phyloP scores from a whole-genome alignment of 2,113 vertebrate genomes.

The Regulus satrapa region DNA sequence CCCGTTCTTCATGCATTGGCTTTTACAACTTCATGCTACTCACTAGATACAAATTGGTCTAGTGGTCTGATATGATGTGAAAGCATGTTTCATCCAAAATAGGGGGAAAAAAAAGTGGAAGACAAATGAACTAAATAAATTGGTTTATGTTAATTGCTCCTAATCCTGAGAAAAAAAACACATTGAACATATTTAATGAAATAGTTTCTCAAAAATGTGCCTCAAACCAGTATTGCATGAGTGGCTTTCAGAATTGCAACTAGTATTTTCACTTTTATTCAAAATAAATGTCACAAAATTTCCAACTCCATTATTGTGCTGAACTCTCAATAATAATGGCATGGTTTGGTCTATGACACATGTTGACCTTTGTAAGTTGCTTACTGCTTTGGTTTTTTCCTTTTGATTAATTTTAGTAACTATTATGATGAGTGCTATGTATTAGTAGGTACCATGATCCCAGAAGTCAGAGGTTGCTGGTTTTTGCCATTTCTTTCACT shows the following conservation, averaged over 20 bases:
- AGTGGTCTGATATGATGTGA: not conserved
- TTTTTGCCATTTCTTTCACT: not conserved
- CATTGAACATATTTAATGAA: not conserved
- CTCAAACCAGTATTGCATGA: not conserved
- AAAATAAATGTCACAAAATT: not conserved
- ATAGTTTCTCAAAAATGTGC: not conserved
- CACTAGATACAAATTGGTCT: not conserved
- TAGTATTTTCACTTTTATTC: not conserved
- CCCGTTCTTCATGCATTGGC: not conserved
- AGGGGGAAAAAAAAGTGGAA: not conserved
- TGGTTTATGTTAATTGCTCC: not conserved
- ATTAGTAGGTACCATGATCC: not conserved
- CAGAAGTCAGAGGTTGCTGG: not conserved
- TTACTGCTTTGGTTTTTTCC: not conserved
- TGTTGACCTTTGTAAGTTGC: not conserved
- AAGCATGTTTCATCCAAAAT: not conserved
- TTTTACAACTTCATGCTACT: not conserved
- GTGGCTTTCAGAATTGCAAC: not conserved
- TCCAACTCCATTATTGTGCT: not conserved
- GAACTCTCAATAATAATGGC: not conserved
- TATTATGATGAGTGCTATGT: not conserved
- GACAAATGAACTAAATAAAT: not conserved
- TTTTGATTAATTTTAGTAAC: constrained; percentile 1
- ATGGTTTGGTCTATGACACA: not conserved
- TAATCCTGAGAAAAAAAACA: not conserved